Conservation (phyloP, 2,113 vertebrate genomes). For the Nestor notabilis region DNA sequence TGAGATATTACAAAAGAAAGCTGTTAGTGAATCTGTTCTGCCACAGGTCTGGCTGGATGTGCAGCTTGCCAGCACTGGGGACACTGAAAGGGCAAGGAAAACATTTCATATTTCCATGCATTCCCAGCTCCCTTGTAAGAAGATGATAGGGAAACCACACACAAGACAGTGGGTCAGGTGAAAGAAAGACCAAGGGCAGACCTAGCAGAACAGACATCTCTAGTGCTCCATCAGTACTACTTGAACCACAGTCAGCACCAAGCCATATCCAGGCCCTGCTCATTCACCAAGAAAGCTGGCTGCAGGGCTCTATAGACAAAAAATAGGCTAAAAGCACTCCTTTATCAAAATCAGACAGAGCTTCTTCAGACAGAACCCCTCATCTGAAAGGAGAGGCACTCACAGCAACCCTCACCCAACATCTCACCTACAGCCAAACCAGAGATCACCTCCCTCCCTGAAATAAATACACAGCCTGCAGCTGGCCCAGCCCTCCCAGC, state of each 20-base stretch:
- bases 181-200: background rate
- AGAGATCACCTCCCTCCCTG: accelerated
- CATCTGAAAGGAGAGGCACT: background rate
- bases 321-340: background rate
- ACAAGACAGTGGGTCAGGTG: background rate
- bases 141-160: background rate
- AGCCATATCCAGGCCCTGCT: background rate
- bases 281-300: background rate
- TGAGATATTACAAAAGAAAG: constrained; percentile 49
- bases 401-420: accelerated
- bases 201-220: background rate
- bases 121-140: background rate
- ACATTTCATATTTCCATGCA: background rate
- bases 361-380: background rate
- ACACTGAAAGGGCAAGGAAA: background rate
- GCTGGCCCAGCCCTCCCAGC: background rate
- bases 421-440: background rate
- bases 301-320: background rate
- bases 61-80: background rate
- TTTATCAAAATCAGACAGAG: background rate
- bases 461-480: background rate
- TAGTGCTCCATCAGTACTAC: accelerated
- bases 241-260: accelerated
- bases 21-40: constrained; percentile 57
- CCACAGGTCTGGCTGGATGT: background rate